Evolutionary conservation across 92 coral and sea anemone genomes (phyloP), one percentile per base, ranked within the genome.

Genomic region (Virgularia gustaviana): DNA sequence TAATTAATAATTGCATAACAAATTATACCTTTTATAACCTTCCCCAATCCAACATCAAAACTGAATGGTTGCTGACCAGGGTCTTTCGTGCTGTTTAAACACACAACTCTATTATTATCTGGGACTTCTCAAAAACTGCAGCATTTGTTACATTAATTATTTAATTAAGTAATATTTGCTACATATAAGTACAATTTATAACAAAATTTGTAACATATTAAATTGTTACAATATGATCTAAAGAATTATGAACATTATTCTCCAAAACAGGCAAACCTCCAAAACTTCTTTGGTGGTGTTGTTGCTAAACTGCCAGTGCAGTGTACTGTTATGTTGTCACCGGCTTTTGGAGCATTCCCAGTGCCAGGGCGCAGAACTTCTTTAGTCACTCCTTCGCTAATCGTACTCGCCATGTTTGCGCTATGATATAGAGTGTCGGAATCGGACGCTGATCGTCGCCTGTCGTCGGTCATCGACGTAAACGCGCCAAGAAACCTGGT

Each of bases 41-140:
- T 82, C 49, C 70, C 75, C 32, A 82, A 77, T 18, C 86, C 86
- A 49, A 82, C 86, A 34, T 82, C 71, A 70, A 82, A 82, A 29
- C 78, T 36, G 47, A 82, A 82, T 15, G 86, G 86, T 43, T 70
- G 75, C 72, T 82, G 86, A 20, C 86, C 86, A 31, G 86, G 79
- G 71, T 82, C 86, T 43, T 64, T 82, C 41, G 86, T 82, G 38
- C 86, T 82, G 30, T 19, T 41, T 33, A 39, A 54, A 0, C n/a
- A n/a, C n/a, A n/a, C n/a, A n/a, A n/a, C n/a, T n/a, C n/a, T n/a
- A n/a, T n/a, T n/a, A n/a, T n/a, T n/a, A n/a, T n/a, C n/a, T n/a
- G n/a, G n/a, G n/a, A n/a, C n/a, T n/a, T n/a, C n/a, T n/a, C n/a
- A n/a, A n/a, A n/a, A n/a, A n/a, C n/a, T n/a, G n/a, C n/a, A n/a